Evolutionary conservation across 2,113 vertebrate species (phyloP).

Genomic region (Tenrec ecaudatus): DNA sequence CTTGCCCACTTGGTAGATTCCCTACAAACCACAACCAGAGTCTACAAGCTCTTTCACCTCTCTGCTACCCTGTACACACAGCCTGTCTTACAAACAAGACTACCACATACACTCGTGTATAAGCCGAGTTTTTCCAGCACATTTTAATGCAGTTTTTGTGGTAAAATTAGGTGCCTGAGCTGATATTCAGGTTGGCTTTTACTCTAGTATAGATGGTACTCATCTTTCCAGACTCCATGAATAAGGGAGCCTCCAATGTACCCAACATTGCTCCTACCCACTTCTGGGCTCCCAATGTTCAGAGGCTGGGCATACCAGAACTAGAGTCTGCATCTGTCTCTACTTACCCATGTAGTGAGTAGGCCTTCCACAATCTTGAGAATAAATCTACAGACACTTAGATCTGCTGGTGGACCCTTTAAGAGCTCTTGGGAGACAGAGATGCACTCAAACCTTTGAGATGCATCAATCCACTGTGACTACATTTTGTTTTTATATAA

Average conservation of each 20-base stretch:
- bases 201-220: no score
- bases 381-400: neutral
- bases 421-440: neutral
- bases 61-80: neutral
- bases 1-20: no score
- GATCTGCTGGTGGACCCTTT: neutral
- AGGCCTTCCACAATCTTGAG: neutral
- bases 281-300: neutral
- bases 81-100: neutral
- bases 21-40: neutral
- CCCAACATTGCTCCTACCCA: neutral
- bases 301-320: neutral
- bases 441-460: neutral
- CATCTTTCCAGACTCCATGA: neutral
- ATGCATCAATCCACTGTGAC: neutral
- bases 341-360: neutral
- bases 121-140: no score
- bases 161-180: no score
- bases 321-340: no score
- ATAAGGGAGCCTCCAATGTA: neutral
- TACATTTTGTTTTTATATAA: neutral
- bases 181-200: no score
- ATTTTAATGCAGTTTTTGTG: no score
- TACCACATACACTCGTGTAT: no score
- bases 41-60: fast-evolving